Evolutionary conservation across 2,888 invertebrate species (phyloP).

Genomic region (Limnephilus marmoratus): DNA sequence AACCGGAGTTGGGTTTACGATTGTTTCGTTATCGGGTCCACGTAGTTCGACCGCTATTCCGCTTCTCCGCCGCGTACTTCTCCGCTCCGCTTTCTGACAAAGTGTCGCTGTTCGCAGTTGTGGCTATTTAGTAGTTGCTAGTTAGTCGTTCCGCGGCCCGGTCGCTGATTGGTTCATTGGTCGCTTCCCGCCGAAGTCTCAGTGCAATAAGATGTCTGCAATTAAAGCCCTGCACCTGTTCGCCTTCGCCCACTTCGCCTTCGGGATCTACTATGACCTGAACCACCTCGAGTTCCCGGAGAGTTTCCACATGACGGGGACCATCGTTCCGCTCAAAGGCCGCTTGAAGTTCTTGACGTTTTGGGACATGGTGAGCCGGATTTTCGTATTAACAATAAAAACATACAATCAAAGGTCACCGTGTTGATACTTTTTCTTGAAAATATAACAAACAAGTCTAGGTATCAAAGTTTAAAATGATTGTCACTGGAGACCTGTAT

Average conservation of each 20-base stretch:
- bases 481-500: background rate
- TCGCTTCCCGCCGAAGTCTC: background rate
- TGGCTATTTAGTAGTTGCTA: too few relatives aligned
- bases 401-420: background rate
- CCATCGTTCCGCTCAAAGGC: conserved; percentile 65
- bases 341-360: conserved; percentile 67
- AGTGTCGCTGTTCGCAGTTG: background rate
- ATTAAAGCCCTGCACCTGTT: conserved; percentile 56
- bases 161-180: conserved; percentile 4
- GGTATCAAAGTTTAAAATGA: background rate
- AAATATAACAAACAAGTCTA: background rate
- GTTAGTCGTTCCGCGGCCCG: conserved; percentile 2
- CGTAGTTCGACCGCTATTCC: too few relatives aligned
- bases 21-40: background rate
- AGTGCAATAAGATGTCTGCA: conserved; percentile 45
- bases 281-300: conserved; percentile 65
- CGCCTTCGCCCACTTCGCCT: conserved; percentile 64
- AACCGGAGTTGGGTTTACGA: background rate
- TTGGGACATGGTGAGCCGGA: conserved; percentile 68
- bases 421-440: background rate
- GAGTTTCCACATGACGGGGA: conserved; percentile 50
- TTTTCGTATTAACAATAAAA: background rate
- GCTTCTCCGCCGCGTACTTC: background rate
- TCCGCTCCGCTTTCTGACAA: background rate
- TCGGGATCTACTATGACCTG: conserved; percentile 67